Evolutionary conservation across 2,113 vertebrate species (phyloP), one percentile per base, ranked within the genome.

Genomic region (Macroglossus sobrinus): DNA sequence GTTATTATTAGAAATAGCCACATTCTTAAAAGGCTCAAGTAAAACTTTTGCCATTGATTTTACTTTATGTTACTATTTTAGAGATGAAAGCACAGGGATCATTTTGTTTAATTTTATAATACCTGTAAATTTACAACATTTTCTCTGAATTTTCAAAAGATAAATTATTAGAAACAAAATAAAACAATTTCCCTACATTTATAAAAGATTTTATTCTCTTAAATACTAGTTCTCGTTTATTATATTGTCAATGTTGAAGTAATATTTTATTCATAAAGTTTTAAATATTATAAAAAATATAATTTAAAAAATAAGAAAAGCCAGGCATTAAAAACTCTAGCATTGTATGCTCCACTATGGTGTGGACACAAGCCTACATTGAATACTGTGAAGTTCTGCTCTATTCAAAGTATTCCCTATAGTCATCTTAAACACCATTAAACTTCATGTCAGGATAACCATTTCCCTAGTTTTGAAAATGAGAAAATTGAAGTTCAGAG

Each of bases 391-490:
- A 59, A 18, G 2, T 18, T 53, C 59, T n/a, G 2, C 22, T 33
- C 28, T 50, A 26, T 38, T 84, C 35, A 57, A 30, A 21, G 5
- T 74, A 4, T n/a, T 66, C 28, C 14, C 40, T 35, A 33, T n/a
- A 91, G 59, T 93, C 72, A 71, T 74, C 50, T 26, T 61, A 68
- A 88, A 68, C 13, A 28, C 43, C 57, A 88, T 90, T 33, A 84
- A 66, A 69, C 40, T 84, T 91, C 22, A 69, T 40, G 55, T 33
- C 69, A 69, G 21, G 15, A 22, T 74, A 93, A 69, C 55, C 43
- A 69, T 57, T 94, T 47, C 21, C 33, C 28, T 91, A 43, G 24
- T 43, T 94, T 80, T 66, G 74, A 30, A 94, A 91, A 75, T 76
- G 10, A 88, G 26, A 59, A 95, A 92, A 91, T 21, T 68, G 33